A percentile compares a stretch with the other conserved stretches of the same genome.
Conservation (phyloP, 2,113 vertebrate species). For the Microtus montanus region DNA sequence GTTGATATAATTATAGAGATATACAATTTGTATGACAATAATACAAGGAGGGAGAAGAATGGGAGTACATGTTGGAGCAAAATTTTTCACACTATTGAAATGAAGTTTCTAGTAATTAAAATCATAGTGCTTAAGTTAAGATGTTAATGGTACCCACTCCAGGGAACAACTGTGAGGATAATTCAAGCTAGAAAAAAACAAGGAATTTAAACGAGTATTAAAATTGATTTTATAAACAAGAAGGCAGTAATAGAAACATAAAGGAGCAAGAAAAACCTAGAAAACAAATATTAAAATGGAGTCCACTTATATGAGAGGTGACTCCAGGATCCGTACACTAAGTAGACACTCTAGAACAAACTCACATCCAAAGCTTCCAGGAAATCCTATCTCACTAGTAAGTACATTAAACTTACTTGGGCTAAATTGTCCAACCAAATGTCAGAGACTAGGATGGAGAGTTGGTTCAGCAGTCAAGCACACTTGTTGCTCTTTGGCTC, state of each 20-base stretch:
- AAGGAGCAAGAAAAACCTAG: background rate
- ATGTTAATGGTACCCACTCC: background rate
- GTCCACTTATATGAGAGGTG: background rate
- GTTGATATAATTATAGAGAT: background rate
- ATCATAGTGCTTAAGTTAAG: background rate
- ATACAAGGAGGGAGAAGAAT: conserved; percentile 9
- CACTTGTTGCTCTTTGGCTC: background rate
- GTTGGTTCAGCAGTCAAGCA: background rate
- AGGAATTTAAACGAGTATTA: background rate
- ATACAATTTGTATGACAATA: background rate
- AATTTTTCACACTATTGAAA: background rate
- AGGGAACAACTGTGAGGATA: conserved; percentile 10
- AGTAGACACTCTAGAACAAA: background rate
- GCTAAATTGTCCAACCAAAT: background rate
- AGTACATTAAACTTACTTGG: background rate
- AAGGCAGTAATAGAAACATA: background rate
- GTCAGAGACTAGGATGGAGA: background rate
- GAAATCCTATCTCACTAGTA: background rate
- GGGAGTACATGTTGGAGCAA: background rate
- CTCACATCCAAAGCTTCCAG: too few relatives aligned
- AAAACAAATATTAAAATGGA: conserved; percentile 35
- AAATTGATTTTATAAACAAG: conserved; percentile 12
- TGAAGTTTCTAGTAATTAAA: conserved; percentile 19
- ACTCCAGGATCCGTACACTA: background rate
- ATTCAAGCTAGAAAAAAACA: conserved; percentile 11